phyloP scores from a whole-genome alignment of 2,113 vertebrate genomes.

The Elaphurus davidianus region DNA sequence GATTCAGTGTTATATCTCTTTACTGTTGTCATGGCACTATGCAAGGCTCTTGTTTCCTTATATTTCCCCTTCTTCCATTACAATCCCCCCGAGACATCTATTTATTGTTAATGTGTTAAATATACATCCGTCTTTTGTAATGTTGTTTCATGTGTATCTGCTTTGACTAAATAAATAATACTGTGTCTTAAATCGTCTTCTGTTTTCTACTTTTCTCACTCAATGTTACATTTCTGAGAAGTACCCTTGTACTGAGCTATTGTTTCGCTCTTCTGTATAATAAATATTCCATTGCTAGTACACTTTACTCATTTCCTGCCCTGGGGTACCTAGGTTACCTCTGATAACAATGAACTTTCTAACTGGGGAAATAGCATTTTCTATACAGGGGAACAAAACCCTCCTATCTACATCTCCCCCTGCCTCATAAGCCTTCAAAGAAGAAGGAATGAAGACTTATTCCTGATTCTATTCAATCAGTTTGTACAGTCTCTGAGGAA shows the following conservation, averaged over 20 bases:
- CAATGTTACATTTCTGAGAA: background rate
- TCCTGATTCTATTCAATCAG: background rate
- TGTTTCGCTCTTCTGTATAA: background rate
- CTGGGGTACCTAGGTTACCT: background rate
- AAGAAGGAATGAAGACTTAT: background rate
- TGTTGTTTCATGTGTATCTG: background rate
- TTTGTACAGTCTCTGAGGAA: background rate
- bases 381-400: background rate
- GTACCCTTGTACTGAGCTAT: too few species aligned
- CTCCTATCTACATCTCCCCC: fast-evolving
- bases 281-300: background rate
- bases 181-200: background rate
- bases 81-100: background rate
- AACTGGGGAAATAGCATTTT: background rate
- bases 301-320: background rate
- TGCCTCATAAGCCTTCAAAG: background rate
- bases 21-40: fast-evolving
- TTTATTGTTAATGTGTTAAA: background rate
- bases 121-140: background rate
- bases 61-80: background rate
- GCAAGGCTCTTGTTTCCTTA: too few species aligned
- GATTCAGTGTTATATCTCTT: fast-evolving
- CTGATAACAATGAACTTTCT: background rate
- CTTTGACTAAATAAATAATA: background rate
- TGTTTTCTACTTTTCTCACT: background rate